Evolutionary conservation across 2,113 vertebrate species (phyloP), one percentile per base, ranked within the genome.

Genomic region (Setophaga kirtlandii): DNA sequence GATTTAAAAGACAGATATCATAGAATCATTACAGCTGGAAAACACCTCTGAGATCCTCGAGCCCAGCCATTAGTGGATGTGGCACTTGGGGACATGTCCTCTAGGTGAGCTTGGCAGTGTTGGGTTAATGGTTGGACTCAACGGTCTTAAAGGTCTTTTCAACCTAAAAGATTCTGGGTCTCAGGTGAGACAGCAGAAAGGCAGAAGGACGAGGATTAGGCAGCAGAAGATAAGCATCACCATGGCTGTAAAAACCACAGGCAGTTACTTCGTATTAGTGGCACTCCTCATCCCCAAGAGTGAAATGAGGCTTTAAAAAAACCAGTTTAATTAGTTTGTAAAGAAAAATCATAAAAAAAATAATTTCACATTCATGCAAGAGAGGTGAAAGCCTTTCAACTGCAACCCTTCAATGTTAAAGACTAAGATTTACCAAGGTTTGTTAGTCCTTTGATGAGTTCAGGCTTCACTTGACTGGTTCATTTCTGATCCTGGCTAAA

Each of bases 141-240:
- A 2, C 19, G 47, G n/a, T 53, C 55, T 47, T 7, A 35, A 42
- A 41, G 21, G 14, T 35, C 9, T 49, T 63, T 62, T 28, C 22
- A 63, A 2, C 8, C 15, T 31, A 13, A 55, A 62, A 0, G 1
- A 20, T 53, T 33, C 47, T 42, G 33, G 15, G 15, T 3, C 16
- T 47, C 47, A 75, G 58, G 63, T 18, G 42, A 47, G 21, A 59
- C 23, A 83, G 76, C 35, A 75, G 18, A 47, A 77, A 33, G 56
- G 60, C 47, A 74, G 41, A 23, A 79, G 56, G 6, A 87, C 35
- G 30, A 73, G 55, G 58, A 84, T 42, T 24, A 74, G 71, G 68
- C 50, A 74, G 21, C 10, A 70, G 53, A 59, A 83, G 62, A 58
- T 22, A 49, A 79, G 33, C 25, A 65, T 46, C 62, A 49, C 15